Conservation (phyloP, 2,888 invertebrate genomes). For the Bombylius discolor region DNA sequence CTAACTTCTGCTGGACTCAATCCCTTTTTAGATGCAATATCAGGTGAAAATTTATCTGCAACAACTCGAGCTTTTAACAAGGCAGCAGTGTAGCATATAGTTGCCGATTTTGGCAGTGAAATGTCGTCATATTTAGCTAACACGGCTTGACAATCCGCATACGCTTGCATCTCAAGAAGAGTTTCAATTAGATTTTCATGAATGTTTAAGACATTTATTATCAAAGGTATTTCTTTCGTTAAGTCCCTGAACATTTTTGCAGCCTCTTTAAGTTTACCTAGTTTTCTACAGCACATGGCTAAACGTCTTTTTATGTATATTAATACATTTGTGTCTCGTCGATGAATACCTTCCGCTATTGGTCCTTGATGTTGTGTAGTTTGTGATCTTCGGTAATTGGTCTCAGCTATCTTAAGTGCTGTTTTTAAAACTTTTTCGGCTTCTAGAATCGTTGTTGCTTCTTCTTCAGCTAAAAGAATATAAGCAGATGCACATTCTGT, state of each 20-base stretch:
- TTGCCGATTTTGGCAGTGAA: slow-evolving; percentile 85
- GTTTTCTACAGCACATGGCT: slow-evolving; percentile 94
- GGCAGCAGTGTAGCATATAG: slow-evolving; percentile 90
- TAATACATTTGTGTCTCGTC: slow-evolving; percentile 83
- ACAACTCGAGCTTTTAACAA: slow-evolving; percentile 81
- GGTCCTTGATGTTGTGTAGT: slow-evolving; percentile 63
- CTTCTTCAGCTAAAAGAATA: slow-evolving; percentile 91
- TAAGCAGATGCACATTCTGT: slow-evolving; percentile 90
- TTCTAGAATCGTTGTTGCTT: slow-evolving; percentile 83
- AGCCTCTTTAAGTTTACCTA: slow-evolving; percentile 88
- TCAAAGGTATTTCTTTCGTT: slow-evolving; percentile 90
- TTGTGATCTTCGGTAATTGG: slow-evolving; percentile 65
- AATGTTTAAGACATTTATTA: slow-evolving; percentile 83
- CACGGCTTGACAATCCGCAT: slow-evolving; percentile 90
- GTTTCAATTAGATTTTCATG: slow-evolving; percentile 96
- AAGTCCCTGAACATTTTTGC: slow-evolving; percentile 94
- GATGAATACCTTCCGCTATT: slow-evolving; percentile 60
- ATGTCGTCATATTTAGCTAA: slow-evolving; percentile 87
- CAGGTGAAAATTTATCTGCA: slow-evolving; percentile 80
- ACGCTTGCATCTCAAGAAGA: slow-evolving; percentile 87
- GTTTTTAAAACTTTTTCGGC: slow-evolving; percentile 71
- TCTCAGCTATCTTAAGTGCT: slow-evolving; percentile 72
- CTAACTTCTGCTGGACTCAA: slow-evolving; percentile 77
- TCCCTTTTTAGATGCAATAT: slow-evolving; percentile 71
- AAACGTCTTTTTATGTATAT: slow-evolving; percentile 87